phyloP scores from a whole-genome alignment of 2,797 vertebrate genomes.

The Sebastolobus altivelis region DNA sequence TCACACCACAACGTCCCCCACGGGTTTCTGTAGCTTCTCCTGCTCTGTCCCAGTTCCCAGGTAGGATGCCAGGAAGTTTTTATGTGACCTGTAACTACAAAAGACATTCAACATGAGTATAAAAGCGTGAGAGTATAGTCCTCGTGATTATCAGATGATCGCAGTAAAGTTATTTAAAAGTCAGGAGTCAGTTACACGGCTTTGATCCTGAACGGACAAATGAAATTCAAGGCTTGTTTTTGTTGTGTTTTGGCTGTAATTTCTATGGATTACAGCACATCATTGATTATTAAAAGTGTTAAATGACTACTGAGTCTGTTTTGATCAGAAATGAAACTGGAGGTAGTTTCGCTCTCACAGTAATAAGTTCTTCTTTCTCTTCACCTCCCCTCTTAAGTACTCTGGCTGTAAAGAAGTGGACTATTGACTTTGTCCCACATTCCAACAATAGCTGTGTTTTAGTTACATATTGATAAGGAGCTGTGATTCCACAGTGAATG shows the following conservation, averaged over 20 bases:
- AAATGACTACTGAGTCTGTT: background rate
- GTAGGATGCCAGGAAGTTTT: constrained; percentile 82
- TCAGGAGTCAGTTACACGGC: background rate
- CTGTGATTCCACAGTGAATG: background rate
- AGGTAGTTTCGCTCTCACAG: constrained; percentile 10
- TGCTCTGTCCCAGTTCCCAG: constrained; percentile 78
- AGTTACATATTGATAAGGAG: constrained; percentile 53
- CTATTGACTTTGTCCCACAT: constrained; percentile 59
- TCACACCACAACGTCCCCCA: constrained; percentile 75
- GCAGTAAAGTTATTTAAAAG: background rate
- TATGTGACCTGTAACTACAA: constrained; percentile 85
- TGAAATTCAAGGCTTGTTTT: constrained; percentile 19
- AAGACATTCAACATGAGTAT: constrained; percentile 40
- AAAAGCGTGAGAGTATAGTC: background rate
- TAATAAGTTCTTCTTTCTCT: constrained; percentile 19
- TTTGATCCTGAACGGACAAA: constrained; percentile 6
- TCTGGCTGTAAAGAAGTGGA: constrained; percentile 26
- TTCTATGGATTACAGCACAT: background rate
- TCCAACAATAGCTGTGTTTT: constrained; percentile 11
- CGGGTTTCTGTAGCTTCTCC: constrained; percentile 81
- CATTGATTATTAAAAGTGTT: background rate
- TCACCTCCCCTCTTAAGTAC: background rate
- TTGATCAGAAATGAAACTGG: background rate
- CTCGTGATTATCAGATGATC: constrained; percentile 34
- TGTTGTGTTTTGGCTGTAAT: background rate